phyloP scores from a whole-genome alignment of 2,113 vertebrate genomes.

The Oreotragus oreotragus region DNA sequence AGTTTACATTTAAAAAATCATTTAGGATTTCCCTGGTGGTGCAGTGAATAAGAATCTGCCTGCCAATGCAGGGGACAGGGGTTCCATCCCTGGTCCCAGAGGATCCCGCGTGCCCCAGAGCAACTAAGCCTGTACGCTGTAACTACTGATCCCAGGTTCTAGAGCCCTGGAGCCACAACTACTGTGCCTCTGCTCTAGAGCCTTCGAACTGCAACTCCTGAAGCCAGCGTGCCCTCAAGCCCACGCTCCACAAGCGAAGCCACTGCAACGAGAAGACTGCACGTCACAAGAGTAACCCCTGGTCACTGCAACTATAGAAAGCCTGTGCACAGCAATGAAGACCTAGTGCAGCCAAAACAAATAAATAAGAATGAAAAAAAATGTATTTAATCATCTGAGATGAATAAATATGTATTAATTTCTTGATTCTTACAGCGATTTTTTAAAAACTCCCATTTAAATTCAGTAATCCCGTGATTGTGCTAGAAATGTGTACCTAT shows the following conservation, averaged over 20 bases:
- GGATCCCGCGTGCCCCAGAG: neutral
- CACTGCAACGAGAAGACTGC: neutral
- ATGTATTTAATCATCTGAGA: neutral
- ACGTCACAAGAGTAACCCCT: accelerated
- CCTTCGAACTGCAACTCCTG: neutral
- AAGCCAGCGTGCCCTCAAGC: neutral
- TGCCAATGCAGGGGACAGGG: neutral
- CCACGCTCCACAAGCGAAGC: neutral
- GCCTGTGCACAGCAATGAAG: neutral
- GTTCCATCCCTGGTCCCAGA: neutral
- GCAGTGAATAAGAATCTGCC: neutral
- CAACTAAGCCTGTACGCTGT: neutral
- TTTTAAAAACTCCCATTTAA: neutral
- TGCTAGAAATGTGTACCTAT: neutral
- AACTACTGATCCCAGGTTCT: neutral
- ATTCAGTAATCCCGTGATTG: neutral
- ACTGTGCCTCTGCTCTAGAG: neutral
- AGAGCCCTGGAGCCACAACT: neutral
- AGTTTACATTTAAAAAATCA: neutral
- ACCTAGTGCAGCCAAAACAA: neutral
- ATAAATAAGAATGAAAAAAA: neutral
- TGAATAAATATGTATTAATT: neutral
- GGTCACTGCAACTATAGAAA: neutral
- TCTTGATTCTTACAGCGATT: neutral
- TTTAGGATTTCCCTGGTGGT: neutral